phyloP scores from a whole-genome alignment of 2,797 vertebrate species.

The Crocodylus rhombifer region DNA sequence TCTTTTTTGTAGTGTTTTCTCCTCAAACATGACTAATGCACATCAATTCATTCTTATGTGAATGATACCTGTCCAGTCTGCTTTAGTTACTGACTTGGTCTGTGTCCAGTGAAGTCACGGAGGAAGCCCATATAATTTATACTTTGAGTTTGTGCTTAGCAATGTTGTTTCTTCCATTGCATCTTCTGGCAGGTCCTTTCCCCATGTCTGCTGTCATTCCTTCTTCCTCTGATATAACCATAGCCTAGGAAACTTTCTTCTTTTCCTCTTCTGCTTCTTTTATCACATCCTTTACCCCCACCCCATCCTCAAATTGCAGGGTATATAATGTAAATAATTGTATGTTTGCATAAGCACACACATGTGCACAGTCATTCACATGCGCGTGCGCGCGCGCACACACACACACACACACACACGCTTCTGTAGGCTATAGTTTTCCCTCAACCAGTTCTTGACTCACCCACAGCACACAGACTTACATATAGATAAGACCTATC shows the following conservation, averaged over 20 bases:
- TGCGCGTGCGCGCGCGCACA: too few species aligned
- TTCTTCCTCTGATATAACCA: not conserved
- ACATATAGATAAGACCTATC: not conserved
- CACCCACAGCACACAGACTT: not conserved
- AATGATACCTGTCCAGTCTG: not conserved
- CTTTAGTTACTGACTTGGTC: not conserved
- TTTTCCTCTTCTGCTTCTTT: not conserved
- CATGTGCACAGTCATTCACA: not conserved
- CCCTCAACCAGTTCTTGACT: not conserved
- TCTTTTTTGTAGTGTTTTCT: conserved; percentile 14
- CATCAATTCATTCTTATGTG: not conserved
- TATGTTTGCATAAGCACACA: not conserved
- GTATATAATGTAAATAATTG: not conserved
- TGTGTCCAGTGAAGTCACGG: not conserved
- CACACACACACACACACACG: not conserved
- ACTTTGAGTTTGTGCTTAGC: not conserved
- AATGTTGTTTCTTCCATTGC: not conserved
- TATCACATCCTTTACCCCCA: not conserved
- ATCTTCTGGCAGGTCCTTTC: not conserved
- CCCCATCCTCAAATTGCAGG: not conserved
- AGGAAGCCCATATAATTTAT: not conserved
- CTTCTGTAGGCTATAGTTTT: not conserved
- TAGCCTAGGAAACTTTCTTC: not conserved
- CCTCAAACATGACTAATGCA: conserved; percentile 19
- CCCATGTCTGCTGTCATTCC: not conserved